These are phyloP conservation scores for Margaritifera margaritifera DNA, from an alignment of 2,888 invertebrate species.

Conservation along the genomic window DNA sequence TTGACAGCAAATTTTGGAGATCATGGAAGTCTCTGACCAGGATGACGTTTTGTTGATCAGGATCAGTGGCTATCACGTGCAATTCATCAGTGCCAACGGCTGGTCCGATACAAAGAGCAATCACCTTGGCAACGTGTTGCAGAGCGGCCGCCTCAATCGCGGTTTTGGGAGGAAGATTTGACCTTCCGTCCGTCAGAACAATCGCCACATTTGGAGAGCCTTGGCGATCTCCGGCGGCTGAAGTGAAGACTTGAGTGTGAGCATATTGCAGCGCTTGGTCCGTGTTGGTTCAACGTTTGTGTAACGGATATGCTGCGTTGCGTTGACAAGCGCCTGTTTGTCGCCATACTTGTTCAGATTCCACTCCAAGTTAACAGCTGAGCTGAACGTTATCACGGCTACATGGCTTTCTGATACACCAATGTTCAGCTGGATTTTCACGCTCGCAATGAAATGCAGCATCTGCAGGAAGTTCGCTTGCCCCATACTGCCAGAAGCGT, in stretches of 20 bases:
- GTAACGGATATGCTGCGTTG: constrained; percentile 12
- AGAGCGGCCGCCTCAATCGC: constrained; percentile 19
- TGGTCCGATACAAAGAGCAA: constrained; percentile 29
- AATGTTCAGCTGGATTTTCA: too few relatives aligned
- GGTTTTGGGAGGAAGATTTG: constrained; percentile 20
- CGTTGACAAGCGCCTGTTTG: neutral
- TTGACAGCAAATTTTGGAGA: too few relatives aligned
- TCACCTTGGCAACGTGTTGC: constrained; percentile 24
- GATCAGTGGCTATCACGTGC: too few relatives aligned
- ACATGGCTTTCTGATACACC: too few relatives aligned
- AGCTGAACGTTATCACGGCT: too few relatives aligned
- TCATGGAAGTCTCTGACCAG: too few relatives aligned
- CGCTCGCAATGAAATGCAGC: too few relatives aligned
- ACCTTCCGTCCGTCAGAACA: constrained; percentile 32
- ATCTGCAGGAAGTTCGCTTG: too few relatives aligned
- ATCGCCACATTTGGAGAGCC: constrained; percentile 29
- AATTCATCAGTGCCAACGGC: neutral
- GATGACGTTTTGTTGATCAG: too few relatives aligned
- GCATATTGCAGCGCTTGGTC: constrained; percentile 21
- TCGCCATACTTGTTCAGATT: too few relatives aligned
- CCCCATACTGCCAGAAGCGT: too few relatives aligned
- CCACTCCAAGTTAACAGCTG: too few relatives aligned
- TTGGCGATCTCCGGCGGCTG: constrained; percentile 20
- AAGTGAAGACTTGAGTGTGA: constrained; percentile 13
- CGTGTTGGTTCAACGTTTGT: constrained; percentile 19